These are phyloP conservation scores for Drosophila leonis DNA, from an alignment of 2,888 invertebrate genomes.

Conservation along the genomic window DNA sequence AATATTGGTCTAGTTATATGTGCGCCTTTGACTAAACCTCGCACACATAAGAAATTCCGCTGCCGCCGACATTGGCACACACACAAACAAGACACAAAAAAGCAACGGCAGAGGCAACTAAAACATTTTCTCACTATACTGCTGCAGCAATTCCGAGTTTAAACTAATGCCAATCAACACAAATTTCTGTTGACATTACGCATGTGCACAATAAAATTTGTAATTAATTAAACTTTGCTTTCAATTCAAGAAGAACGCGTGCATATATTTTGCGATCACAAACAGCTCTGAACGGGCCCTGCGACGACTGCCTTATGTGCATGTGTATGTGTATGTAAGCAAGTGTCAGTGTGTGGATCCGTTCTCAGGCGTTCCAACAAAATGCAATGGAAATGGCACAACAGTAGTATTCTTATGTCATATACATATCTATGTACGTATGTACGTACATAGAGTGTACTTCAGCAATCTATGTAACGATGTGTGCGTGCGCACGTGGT, in stretches of 20 bases:
- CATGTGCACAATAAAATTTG: constrained; percentile 18
- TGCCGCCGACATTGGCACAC: constrained; percentile 22
- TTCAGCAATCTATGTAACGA: background rate
- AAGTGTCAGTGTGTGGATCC: constrained; percentile 13
- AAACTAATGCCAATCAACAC: constrained; percentile 11
- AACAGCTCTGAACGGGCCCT: constrained; percentile 36
- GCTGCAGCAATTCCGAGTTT: background rate
- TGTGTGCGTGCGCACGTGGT: constrained; percentile 55
- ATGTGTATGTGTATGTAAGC: constrained; percentile 13
- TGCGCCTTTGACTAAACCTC: constrained; percentile 30
- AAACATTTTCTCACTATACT: constrained; percentile 42
- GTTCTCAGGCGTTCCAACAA: constrained; percentile 39
- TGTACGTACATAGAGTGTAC: background rate
- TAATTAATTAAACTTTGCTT: constrained; percentile 18
- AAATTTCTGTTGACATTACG: constrained; percentile 16
- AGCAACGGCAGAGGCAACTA: constrained; percentile 28
- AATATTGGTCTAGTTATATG: constrained; percentile 17
- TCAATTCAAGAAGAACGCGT: constrained; percentile 30
- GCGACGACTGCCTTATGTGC: constrained; percentile 23
- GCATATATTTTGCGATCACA: constrained; percentile 51
- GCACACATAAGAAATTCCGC: constrained; percentile 10
- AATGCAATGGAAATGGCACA: constrained; percentile 49
- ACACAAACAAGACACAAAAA: constrained; percentile 7
- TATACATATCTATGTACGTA: constrained; percentile 6
- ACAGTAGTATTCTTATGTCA: constrained; percentile 42